A percentile compares a stretch with the other conserved stretches of the same genome.
Conservation (phyloP, 2,797 vertebrate species). For the Rhynchonycteris naso region DNA sequence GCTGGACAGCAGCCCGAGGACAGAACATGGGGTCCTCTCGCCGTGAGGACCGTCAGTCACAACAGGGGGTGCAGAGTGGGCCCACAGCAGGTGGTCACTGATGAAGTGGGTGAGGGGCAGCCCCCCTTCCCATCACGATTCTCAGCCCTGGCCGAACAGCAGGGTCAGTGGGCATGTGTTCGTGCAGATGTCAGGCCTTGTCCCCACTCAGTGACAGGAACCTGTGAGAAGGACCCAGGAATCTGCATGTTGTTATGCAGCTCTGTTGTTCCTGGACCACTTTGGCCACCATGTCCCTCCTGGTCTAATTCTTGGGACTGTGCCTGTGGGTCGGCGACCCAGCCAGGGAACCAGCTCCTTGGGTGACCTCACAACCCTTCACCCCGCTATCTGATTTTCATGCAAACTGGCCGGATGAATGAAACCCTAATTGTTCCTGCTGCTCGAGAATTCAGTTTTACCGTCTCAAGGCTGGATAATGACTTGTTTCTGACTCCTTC, state of each 20-base stretch:
- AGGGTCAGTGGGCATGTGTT: accelerated
- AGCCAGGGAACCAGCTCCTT: no score
- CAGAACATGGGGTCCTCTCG: accelerated
- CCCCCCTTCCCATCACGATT: accelerated
- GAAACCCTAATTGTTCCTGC: not conserved
- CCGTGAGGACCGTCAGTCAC: not conserved
- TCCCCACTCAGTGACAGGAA: accelerated
- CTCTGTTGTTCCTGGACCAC: not conserved
- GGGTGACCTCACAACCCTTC: not conserved
- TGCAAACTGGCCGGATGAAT: accelerated
- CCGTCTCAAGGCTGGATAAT: not conserved
- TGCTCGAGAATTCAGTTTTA: not conserved
- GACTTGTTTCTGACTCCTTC: not conserved
- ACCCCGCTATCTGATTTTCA: not conserved
- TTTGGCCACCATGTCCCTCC: not conserved
- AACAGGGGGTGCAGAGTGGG: accelerated
- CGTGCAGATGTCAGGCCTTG: not conserved
- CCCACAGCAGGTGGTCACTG: accelerated
- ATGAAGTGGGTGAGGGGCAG: not conserved
- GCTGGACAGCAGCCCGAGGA: accelerated
- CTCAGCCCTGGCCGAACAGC: not conserved
- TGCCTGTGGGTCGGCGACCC: accelerated
- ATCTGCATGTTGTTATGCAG: not conserved
- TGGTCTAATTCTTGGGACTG: not conserved
- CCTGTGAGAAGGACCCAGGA: not conserved